These are phyloP conservation scores for Carlito syrichta DNA, from an alignment of 2,113 vertebrate species.

Conservation along the genomic window DNA sequence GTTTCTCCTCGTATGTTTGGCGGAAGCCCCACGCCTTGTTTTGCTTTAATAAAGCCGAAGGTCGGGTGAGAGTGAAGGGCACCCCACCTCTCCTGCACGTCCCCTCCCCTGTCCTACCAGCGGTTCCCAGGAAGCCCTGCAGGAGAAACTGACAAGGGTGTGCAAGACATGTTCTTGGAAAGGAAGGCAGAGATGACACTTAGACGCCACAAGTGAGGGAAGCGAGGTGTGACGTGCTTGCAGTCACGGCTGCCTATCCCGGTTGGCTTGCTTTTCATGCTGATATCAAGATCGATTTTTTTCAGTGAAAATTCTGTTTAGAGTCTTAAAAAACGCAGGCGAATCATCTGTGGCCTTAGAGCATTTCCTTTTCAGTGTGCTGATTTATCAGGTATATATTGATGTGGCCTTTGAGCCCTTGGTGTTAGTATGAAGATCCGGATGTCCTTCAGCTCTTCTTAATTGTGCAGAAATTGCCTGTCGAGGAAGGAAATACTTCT, in stretches of 20 bases:
- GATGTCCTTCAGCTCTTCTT: constrained; percentile 21
- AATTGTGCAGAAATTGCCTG: constrained; percentile 57
- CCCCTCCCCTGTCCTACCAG: background rate
- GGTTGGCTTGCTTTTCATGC: background rate
- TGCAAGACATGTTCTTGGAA: background rate
- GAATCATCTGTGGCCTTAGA: background rate
- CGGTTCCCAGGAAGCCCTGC: background rate
- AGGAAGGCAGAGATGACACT: background rate
- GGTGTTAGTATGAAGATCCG: constrained; percentile 37
- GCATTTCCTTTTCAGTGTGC: background rate
- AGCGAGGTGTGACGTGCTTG: background rate
- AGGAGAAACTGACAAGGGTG: background rate
- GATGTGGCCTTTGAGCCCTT: constrained; percentile 23
- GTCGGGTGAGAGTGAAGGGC: background rate
- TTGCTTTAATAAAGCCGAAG: background rate
- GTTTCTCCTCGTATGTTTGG: too few species aligned
- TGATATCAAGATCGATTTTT: background rate
- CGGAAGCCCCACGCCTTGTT: background rate
- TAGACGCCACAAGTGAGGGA: background rate
- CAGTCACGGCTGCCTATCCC: background rate
- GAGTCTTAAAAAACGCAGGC: background rate
- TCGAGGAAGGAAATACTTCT: constrained; percentile 27
- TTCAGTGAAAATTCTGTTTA: background rate
- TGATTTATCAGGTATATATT: constrained; percentile 25
- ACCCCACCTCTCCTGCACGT: background rate